Evolutionary conservation across 2,888 invertebrate species (phyloP), one percentile per base, ranked within the genome.

Genomic region (Psococerastis gibbosa): DNA sequence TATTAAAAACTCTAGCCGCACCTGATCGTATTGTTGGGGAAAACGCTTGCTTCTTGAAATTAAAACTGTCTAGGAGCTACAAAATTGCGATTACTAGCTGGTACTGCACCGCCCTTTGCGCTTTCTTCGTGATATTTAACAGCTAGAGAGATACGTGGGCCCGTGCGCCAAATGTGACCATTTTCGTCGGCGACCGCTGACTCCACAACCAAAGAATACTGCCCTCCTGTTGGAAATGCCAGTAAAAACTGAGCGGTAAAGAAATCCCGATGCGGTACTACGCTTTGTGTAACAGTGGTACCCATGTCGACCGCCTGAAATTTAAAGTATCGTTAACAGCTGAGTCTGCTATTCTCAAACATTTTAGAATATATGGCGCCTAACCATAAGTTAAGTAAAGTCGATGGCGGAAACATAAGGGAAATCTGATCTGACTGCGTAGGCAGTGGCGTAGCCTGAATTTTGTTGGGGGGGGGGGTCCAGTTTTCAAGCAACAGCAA

Each of bases 191-290:
- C 71, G 43, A 91, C 76, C 48, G 80, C 79, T 0, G 89, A 85
- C 56, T 87, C 85, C 5, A 89, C 75, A 0, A 76, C 78, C 22
- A 92, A 76, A 48, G 74, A 67, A 60, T 81, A 81, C 49, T 78
- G 71, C 11, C 76, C 75, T 0, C 68, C 61, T 9, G 56, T 63
- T 49, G 65, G 64, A 16, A 87, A 76, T 1, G 76, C 72, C 31
- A 95, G 67, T 42, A 95, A 65, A 62, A 94, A 92, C 60, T 88
- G 88, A 1, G 88, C 85, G 0, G 85, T 82, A 62, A 95, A 89
- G 66, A 92, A 94, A 58, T 95, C 94, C 22, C 88, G 78, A 54
- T 91, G 85, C 0, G 92, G 92, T 8, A 76, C 72, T 2, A 89
- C 88, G 0, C 78, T 82, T 60, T 89, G 87, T 22, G 76, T 78